phyloP scores from a whole-genome alignment of 1,140 invertebrate genomes.

The Mya arenaria region DNA sequence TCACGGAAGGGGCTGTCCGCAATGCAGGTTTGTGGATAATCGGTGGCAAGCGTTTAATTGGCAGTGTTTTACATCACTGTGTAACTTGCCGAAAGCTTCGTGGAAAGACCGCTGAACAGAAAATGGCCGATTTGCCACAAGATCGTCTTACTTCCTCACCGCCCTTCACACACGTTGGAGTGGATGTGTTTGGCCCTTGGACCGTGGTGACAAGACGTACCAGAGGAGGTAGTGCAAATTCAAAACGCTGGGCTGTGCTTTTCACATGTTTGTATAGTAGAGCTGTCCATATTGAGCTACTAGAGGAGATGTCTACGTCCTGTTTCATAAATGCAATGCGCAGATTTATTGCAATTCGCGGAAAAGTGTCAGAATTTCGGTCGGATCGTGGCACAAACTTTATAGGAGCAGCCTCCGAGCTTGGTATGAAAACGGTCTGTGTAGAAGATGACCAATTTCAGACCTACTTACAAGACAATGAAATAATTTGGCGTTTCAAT shows the following conservation, averaged over 20 bases:
- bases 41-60: constrained; percentile 45
- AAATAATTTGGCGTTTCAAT: no score
- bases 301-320: constrained; percentile 50
- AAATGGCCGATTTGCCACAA: constrained; percentile 54
- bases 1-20: constrained; percentile 53
- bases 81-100: constrained; percentile 34
- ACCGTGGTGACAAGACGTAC: not conserved
- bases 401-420: constrained; percentile 44
- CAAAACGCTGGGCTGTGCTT: not conserved
- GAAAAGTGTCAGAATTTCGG: not conserved
- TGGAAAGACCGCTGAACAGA: constrained; percentile 8
- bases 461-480: no score
- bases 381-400: constrained; percentile 57
- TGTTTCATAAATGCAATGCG: constrained; percentile 56
- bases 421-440: no score
- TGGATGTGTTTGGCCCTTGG: constrained; percentile 1
- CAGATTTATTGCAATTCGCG: not conserved
- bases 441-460: no score
- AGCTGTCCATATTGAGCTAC: constrained; percentile 54
- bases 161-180: not conserved
- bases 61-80: constrained; percentile 47
- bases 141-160: not conserved
- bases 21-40: constrained; percentile 63
- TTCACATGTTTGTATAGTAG: not conserved
- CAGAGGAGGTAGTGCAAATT: not conserved